Evolutionary conservation across 2,888 invertebrate species (phyloP), one percentile per base, ranked within the genome.

Genomic region (Tetragonisca angustula): DNA sequence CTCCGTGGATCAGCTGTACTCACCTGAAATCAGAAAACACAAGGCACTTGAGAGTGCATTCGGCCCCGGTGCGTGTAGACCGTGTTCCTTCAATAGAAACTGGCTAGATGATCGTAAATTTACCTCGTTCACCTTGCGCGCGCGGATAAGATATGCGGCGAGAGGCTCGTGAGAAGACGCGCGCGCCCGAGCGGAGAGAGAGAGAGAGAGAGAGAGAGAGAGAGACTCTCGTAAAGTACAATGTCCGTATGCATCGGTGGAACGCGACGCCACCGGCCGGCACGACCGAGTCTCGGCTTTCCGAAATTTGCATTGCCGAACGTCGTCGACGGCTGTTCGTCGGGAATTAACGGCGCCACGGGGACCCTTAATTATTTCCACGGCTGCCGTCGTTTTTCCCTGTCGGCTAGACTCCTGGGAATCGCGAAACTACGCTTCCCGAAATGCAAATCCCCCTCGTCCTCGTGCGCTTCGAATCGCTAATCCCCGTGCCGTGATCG

Each of bases 141-240:
- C 9, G 15, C 71, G 89, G 83, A 89, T 90, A 88, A 89, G 90
- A 89, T 89, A 90, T 59, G 83, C 71, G 86, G 70, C 84, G 78
- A 59, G 80, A 65, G 43, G 43, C 56, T 73, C 84, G 84, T 86
- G 82, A 88, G 88, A 82, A 86, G 87, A 86, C 86, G 71, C 81
- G 77, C 64, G 74, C 65, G 77, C 61, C 64, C 65, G 36, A 72
- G 75, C 76, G 70, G 27, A 27, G 27, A 27, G 74, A 74, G 62
- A 27, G 74, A 74, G 62, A 27, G 74, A 74, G 62, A 27, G 27
- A 27, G 27, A 27, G 27, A 27, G 27, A 27, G 75, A 84, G 81
- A 79, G 74, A 74, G 62, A 27, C 61, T 84, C 70, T 81, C 87
- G 79, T 84, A 81, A 84, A 79, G 52, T 81, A 88, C 81, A 81